Evolutionary conservation across 2,797 vertebrate genomes (phyloP).

Genomic region (Cheirogaleus major): DNA sequence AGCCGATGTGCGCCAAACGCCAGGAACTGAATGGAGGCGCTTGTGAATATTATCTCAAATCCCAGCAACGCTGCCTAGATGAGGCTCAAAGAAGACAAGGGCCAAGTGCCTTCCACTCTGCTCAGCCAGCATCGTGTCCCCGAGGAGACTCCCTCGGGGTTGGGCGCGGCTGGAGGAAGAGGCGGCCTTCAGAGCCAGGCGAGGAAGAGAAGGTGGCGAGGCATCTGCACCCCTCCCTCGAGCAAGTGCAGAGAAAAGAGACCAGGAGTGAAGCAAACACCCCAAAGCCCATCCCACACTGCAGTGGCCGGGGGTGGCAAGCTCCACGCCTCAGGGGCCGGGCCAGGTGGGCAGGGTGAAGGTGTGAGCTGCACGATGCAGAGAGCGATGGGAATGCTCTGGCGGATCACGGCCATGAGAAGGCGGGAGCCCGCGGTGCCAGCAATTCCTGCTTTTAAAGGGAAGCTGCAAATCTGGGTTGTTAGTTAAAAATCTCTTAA

Average conservation of each 20-base stretch:
- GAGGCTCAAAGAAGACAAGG: background rate
- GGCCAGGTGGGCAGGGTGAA: too few relatives aligned
- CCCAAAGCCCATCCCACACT: background rate
- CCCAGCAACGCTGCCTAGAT: background rate
- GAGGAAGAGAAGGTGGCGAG: background rate
- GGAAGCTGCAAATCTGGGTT: background rate
- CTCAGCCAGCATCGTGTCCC: background rate
- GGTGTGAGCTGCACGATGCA: rapidly evolving
- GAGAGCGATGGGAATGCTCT: rapidly evolving
- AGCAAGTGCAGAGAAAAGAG: background rate
- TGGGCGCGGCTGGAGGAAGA: background rate
- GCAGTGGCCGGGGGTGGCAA: background rate
- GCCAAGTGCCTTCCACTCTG: background rate
- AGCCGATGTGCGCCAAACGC: rapidly evolving
- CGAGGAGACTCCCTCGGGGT: background rate
- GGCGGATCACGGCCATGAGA: rapidly evolving
- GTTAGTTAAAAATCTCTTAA: background rate
- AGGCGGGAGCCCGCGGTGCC: rapidly evolving
- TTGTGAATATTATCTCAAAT: background rate
- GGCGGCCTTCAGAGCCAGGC: background rate
- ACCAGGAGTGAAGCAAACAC: background rate
- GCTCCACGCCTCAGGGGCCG: background rate
- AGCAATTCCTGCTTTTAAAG: background rate
- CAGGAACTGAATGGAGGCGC: background rate
- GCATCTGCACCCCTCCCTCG: rapidly evolving